Evolutionary conservation across 2,888 invertebrate species (phyloP).

Genomic region (Nemotelus pantherinus): DNA sequence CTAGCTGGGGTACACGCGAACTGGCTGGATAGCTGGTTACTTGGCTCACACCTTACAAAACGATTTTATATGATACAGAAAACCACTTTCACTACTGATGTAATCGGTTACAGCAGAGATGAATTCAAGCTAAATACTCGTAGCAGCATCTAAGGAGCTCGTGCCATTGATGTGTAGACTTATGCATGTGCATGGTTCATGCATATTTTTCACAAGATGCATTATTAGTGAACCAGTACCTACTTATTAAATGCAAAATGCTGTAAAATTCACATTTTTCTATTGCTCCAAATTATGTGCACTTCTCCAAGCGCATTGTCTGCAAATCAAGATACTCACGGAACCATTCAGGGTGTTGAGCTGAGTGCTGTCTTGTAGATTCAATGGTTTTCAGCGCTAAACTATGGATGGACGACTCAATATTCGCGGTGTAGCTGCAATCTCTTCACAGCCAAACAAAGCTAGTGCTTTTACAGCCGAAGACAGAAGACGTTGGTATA

Average conservation of each 20-base stretch:
- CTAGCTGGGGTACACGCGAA: constrained; percentile 4
- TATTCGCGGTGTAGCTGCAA: too few species aligned
- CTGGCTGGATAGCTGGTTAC: constrained; percentile 10
- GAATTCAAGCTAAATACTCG: constrained; percentile 33
- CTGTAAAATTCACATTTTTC: not conserved
- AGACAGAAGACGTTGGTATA: constrained; percentile 20
- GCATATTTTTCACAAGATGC: constrained; percentile 9
- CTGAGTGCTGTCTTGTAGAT: too few species aligned
- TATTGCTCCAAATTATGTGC: not conserved
- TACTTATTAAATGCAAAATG: too few species aligned
- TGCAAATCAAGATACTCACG: not conserved
- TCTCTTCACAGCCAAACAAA: too few species aligned
- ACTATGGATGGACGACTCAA: too few species aligned
- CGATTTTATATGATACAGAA: constrained; percentile 45
- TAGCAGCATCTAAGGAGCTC: constrained; percentile 33
- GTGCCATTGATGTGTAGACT: constrained; percentile 9
- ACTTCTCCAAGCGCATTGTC: not conserved
- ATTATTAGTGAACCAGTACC: not conserved
- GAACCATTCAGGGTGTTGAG: too few species aligned
- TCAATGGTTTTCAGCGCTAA: too few species aligned
- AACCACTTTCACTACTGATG: constrained; percentile 53
- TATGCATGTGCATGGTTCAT: constrained; percentile 3
- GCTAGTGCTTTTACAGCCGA: too few species aligned
- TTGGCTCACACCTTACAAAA: constrained; percentile 44
- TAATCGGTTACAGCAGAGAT: constrained; percentile 51